These are phyloP conservation scores for Epizoanthus scotinus DNA, from an alignment of 92 coral and sea anemone species.

Conservation along the genomic window DNA sequence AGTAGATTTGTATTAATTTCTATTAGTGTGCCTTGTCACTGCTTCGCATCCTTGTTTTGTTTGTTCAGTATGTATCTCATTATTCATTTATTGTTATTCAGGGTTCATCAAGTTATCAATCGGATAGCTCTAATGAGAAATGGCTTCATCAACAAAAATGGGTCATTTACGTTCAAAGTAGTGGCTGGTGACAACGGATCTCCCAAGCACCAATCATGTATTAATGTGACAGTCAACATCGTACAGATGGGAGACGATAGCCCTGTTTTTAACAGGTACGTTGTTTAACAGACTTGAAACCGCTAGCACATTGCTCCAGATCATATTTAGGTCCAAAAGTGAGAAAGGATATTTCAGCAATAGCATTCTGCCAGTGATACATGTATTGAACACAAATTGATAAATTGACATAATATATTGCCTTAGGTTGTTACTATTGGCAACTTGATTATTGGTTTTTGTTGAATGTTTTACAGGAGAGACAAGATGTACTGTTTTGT, in stretches of 20 bases:
- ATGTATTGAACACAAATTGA: neutral
- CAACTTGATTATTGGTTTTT: no score
- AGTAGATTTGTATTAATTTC: no score
- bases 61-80: no score
- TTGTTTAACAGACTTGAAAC: neutral
- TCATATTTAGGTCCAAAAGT: no score
- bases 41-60: no score
- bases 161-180: constrained; percentile 70
- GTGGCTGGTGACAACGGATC: constrained; percentile 88
- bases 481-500: no score
- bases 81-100: no score
- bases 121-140: constrained; percentile 63
- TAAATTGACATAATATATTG: neutral
- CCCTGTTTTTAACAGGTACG: constrained; percentile 84
- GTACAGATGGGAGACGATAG: constrained; percentile 80
- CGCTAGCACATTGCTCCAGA: no score
- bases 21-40: no score
- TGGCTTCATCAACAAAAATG: constrained; percentile 71
- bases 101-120: constrained; percentile 73
- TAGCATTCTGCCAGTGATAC: neutral
- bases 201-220: constrained; percentile 62
- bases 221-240: constrained; percentile 71
- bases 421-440: neutral
- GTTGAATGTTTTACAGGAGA: no score
- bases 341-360: no score